Base-by-base conservation (phyloP, 2,797 vertebrate genomes). In the Poecilia velifera region DNA sequence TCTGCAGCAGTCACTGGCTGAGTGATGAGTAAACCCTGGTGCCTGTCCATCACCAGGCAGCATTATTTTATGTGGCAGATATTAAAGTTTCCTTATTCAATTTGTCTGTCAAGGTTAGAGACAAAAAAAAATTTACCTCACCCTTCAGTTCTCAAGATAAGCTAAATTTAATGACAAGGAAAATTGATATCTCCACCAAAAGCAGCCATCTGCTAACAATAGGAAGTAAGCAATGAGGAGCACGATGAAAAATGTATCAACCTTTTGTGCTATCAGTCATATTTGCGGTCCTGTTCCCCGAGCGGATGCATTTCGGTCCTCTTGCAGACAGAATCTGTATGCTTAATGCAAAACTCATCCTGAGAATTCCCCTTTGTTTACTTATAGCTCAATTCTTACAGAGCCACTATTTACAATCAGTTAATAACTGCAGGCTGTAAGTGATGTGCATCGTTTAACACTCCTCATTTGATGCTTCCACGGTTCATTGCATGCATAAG, bases 401-500 rank as follows among this genome's bases (percentile, higher is more conserved):
- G 62, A 84, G 77, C 84, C 88, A 89, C 91, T 91, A 91, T 92
- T 93, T 90, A 82, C 78, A 80, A 83, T 80, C 71, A 8, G 81
- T 85, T 90, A 91, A 91, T 94, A 91, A 90, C 87, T 79, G 80
- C 73, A 83, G 81, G 88, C 86, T 82, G 77, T 89, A 91, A 90
- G 88, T 89, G 87, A 87, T 78, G 71, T 86, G 88, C 88, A 88
- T 91, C 90, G 87, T 92, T 92, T 91, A 92, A 85, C 87, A 81
- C 59, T 87, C 68, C 87, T 89, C 88, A 87, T 91, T 91, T 91
- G 85, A 88, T 76, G 84, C 81, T 74, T 89, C 72, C 87, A 90
- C 70, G 90, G 82, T 91, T 92, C 84, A 59, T 74, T 89, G 90
- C 77, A 77, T 77, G 84, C 77, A 41, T 83, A 82, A 80, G 87